A percentile compares a stretch with the other conserved stretches of the same genome.
These are phyloP conservation scores for Cydia fagiglandana DNA, from an alignment of 1,140 invertebrate species.

Conservation along the genomic window DNA sequence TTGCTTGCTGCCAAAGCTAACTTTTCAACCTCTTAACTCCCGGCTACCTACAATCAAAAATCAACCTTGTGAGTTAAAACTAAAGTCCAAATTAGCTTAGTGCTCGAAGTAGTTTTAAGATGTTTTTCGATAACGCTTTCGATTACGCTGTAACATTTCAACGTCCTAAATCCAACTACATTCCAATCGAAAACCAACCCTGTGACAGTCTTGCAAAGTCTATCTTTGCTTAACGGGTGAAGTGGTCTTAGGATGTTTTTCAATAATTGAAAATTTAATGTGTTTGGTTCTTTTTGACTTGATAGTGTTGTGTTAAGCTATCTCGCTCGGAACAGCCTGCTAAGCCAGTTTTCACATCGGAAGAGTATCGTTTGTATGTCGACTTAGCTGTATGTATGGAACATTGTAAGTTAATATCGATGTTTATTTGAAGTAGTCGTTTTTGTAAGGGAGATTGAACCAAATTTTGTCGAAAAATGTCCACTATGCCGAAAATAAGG, in stretches of 20 bases:
- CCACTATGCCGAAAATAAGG: too few species aligned
- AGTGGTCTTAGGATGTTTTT: constrained; percentile 31
- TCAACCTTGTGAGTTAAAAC: not conserved
- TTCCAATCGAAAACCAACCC: constrained; percentile 33
- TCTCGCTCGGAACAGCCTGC: constrained; percentile 47
- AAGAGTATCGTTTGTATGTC: constrained; percentile 23
- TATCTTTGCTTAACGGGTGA: not conserved
- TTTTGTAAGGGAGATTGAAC: not conserved
- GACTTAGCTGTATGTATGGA: constrained; percentile 1
- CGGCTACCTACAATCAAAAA: constrained; percentile 14
- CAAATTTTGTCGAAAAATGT: too few species aligned
- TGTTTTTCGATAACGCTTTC: constrained; percentile 7
- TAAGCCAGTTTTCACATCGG: constrained; percentile 58
- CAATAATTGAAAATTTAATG: not conserved
- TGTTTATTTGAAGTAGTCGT: not conserved
- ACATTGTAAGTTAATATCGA: constrained; percentile 12
- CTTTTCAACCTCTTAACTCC: constrained; percentile 42
- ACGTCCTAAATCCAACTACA: constrained; percentile 41
- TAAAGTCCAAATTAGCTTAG: constrained; percentile 23
- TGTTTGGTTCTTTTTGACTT: constrained; percentile 36
- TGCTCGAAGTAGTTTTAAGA: not conserved
- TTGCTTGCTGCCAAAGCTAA: constrained; percentile 42
- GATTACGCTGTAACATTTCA: not conserved
- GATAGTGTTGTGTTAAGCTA: not conserved
- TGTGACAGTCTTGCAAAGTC: not conserved